A percentile compares a stretch with the other conserved stretches of the same genome.
phyloP scores from a whole-genome alignment of 2,797 vertebrate species.

The Acestrorhynchus altus region DNA sequence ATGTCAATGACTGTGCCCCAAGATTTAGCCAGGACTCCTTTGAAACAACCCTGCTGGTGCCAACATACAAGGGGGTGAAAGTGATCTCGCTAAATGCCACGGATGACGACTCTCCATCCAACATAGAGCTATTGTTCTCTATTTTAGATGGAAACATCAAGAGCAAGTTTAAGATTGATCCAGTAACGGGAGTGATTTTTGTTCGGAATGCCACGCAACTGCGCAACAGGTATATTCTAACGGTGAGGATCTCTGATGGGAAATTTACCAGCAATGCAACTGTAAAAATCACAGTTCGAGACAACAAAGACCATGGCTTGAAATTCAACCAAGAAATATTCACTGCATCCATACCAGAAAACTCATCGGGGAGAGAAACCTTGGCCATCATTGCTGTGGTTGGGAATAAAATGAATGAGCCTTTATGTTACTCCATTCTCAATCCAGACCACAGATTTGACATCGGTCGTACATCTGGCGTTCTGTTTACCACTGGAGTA shows the following conservation, averaged over 20 bases:
- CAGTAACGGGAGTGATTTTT: constrained; percentile 75
- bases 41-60: constrained; percentile 79
- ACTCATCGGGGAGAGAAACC: constrained; percentile 76
- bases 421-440: constrained; percentile 84
- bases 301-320: constrained; percentile 79
- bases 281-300: constrained; percentile 82
- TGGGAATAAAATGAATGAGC: constrained; percentile 83
- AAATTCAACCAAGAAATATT: constrained; percentile 82
- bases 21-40: constrained; percentile 80
- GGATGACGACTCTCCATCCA: constrained; percentile 80
- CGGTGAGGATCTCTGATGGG: constrained; percentile 82
- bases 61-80: constrained; percentile 82
- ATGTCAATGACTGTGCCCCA: constrained; percentile 85
- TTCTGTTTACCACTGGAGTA: constrained; percentile 83
- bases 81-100: constrained; percentile 80
- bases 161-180: constrained; percentile 81
- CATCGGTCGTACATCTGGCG: constrained; percentile 84
- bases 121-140: constrained; percentile 81
- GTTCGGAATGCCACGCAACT: constrained; percentile 83
- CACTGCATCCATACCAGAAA: constrained; percentile 79
- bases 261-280: constrained; percentile 75
- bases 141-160: constrained; percentile 86
- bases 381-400: constrained; percentile 78
- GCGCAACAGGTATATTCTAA: constrained; percentile 82
- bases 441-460: constrained; percentile 84